Percentiles rank a stretch among this genome's conserved stretches.
Evolutionary conservation across 2,113 vertebrate species (phyloP).

Genomic region (Furnarius figulus): DNA sequence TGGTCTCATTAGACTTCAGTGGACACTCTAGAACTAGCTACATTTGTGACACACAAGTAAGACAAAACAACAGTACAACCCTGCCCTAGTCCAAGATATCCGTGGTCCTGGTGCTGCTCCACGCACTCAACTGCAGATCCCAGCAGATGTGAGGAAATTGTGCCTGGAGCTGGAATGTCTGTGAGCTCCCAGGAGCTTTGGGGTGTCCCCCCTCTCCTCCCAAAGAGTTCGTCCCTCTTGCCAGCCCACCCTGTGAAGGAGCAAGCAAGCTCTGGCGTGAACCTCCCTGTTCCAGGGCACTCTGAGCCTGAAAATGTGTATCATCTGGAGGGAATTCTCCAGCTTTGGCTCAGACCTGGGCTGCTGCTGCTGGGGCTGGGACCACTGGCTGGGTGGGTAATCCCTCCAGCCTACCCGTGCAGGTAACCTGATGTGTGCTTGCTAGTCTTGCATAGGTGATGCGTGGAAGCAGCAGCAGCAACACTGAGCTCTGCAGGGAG

Average conservation of each 20-base stretch:
- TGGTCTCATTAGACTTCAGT: background rate
- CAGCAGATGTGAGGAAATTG: background rate
- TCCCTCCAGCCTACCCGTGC: background rate
- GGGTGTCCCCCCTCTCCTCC: background rate
- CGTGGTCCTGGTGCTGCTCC: background rate
- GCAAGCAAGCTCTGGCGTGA: background rate
- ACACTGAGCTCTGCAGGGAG: background rate
- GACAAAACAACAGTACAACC: background rate
- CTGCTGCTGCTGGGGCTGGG: background rate
- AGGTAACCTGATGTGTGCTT: background rate
- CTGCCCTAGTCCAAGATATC: background rate
- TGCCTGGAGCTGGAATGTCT: constrained; percentile 22
- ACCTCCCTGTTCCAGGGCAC: background rate
- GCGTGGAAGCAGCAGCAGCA: background rate
- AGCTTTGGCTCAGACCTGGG: background rate
- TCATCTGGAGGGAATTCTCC: background rate
- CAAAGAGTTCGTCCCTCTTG: background rate
- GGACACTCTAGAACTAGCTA: background rate
- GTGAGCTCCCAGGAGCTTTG: background rate
- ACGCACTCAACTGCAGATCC: background rate
- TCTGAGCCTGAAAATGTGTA: background rate
- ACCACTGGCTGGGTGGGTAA: background rate
- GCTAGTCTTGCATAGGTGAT: constrained; percentile 40
- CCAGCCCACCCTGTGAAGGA: background rate
- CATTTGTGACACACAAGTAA: background rate